Conservation (phyloP, 1,140 invertebrate genomes). For the Holcopasites calliopsidis region DNA sequence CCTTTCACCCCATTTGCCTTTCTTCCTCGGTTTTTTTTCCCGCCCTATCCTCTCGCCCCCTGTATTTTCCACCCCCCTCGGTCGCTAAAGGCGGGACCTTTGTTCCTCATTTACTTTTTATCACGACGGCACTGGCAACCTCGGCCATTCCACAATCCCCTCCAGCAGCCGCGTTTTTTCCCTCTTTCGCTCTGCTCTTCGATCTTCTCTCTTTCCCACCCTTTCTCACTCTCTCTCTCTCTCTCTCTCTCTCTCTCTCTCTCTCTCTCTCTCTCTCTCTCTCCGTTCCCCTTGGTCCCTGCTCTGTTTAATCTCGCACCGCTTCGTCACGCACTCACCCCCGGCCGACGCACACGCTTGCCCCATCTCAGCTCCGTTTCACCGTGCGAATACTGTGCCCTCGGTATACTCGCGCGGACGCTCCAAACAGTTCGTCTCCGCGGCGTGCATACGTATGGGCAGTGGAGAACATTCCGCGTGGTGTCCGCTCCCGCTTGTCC, state of each 20-base stretch:
- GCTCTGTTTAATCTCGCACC: slow-evolving; percentile 44
- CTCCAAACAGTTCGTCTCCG: slow-evolving; percentile 8
- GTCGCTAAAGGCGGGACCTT: slow-evolving; percentile 68
- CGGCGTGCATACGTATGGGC: background rate
- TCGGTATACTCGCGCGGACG: slow-evolving; percentile 34
- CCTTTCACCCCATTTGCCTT: slow-evolving; percentile 12
- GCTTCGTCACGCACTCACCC: slow-evolving; percentile 52
- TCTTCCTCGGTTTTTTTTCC: background rate
- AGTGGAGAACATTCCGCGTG: background rate
- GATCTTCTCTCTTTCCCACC: slow-evolving; percentile 22
- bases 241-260: background rate
- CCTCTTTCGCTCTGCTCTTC: slow-evolving; percentile 33
- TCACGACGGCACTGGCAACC: slow-evolving; percentile 65
- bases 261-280: slow-evolving; percentile 19
- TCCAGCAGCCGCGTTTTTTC: slow-evolving; percentile 11
- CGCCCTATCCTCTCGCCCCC: slow-evolving; percentile 30
- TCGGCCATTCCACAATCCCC: slow-evolving; percentile 44
- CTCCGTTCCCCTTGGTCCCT: slow-evolving; percentile 4
- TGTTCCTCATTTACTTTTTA: slow-evolving; percentile 79
- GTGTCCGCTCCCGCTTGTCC: too few relatives aligned
- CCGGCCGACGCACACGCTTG: slow-evolving; percentile 23
- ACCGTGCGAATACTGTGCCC: background rate
- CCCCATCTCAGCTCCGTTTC: background rate
- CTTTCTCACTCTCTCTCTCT: background rate
- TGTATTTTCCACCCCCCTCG: slow-evolving; percentile 59